Conservation (phyloP, 1,140 invertebrate species). For the Bombyx mori region DNA sequence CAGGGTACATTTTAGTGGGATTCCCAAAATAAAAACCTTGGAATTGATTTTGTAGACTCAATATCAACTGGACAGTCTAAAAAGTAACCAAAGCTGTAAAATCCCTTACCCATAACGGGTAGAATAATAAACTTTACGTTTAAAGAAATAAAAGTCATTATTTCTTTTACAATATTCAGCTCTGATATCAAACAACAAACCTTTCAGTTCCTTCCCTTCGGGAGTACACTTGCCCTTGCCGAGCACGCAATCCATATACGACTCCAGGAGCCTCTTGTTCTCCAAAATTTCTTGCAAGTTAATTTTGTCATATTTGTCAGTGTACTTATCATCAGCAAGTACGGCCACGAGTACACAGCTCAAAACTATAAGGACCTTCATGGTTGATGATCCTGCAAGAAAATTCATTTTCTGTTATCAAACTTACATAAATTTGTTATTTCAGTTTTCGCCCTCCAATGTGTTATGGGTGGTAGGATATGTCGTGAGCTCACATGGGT, state of each 20-base stretch:
- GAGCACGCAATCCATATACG: conserved; percentile 79
- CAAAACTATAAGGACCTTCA: conserved; percentile 44
- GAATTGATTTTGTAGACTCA: too few relatives aligned
- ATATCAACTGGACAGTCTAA: too few relatives aligned
- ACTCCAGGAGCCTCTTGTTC: conserved; percentile 76
- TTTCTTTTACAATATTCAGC: background rate
- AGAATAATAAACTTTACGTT: too few relatives aligned
- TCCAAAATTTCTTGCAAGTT: conserved; percentile 78
- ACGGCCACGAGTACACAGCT: conserved; percentile 33
- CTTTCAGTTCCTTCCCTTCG: conserved; percentile 80
- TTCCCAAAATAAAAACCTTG: too few relatives aligned
- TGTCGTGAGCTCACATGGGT: too few relatives aligned
- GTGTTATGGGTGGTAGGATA: too few relatives aligned
- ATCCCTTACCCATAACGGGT: too few relatives aligned
- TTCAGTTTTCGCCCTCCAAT: too few relatives aligned
- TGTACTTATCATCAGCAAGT: conserved; percentile 73
- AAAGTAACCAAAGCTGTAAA: too few relatives aligned
- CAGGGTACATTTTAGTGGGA: too few relatives aligned
- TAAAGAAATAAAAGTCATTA: too few relatives aligned
- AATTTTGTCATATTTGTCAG: conserved; percentile 81
- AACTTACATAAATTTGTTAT: too few relatives aligned
- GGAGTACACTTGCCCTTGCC: conserved; percentile 78
- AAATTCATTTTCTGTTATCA: conserved; percentile 17
- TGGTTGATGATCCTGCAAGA: background rate
- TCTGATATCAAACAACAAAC: conserved; percentile 43